Evolutionary conservation across 1,140 invertebrate species (phyloP).

Genomic region (Drosophila seguyi): DNA sequence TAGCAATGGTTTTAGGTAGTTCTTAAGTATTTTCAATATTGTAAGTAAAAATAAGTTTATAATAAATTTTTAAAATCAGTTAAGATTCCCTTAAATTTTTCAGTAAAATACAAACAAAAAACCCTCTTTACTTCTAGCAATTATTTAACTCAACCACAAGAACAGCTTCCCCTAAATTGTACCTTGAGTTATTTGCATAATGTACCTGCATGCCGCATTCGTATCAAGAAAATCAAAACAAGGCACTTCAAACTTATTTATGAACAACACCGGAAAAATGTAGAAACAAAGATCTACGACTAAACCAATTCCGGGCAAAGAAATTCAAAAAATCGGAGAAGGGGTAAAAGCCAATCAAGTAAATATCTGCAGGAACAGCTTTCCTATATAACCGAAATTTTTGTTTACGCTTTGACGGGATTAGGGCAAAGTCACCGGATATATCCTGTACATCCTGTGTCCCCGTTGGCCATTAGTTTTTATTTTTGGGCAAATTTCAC

Average conservation of each 20-base stretch:
- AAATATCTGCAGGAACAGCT: conserved; percentile 38
- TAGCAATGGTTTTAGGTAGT: too few species aligned
- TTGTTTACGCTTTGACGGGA: conserved; percentile 84
- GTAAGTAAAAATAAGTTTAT: too few species aligned
- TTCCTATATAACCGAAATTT: conserved; percentile 55
- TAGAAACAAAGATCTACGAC: conserved; percentile 21
- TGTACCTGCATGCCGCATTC: conserved; percentile 2
- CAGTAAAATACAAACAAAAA: neutral
- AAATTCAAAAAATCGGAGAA: conserved; percentile 1
- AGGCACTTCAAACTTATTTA: conserved; percentile 48
- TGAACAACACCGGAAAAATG: conserved; percentile 20
- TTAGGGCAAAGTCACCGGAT: conserved; percentile 66
- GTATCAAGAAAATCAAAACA: conserved; percentile 29
- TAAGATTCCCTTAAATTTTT: neutral
- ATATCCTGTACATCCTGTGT: conserved; percentile 16
- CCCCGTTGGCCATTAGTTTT: conserved; percentile 73
- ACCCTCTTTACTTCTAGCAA: too few species aligned
- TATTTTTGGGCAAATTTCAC: conserved; percentile 70
- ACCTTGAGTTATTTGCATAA: conserved; percentile 37
- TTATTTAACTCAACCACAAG: neutral
- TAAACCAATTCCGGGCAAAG: conserved; percentile 17
- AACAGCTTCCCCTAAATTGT: neutral
- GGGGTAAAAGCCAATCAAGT: conserved; percentile 48
- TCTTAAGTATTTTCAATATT: too few species aligned
- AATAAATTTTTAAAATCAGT: too few species aligned